These are phyloP conservation scores for Rhabdomys dilectus DNA, from an alignment of 2,113 vertebrate genomes.

Conservation along the genomic window DNA sequence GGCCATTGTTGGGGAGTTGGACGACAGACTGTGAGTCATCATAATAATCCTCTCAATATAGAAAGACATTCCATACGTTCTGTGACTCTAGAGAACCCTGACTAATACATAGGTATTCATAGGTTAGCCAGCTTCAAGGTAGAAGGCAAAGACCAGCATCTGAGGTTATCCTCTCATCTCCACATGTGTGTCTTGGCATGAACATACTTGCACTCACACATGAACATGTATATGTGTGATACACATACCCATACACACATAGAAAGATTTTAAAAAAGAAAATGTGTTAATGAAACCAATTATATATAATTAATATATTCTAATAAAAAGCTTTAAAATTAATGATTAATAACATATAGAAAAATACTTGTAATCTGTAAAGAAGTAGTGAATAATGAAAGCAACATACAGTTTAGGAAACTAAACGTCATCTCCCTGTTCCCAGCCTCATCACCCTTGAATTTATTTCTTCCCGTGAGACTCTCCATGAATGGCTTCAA, in stretches of 20 bases:
- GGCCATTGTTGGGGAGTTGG: too few relatives aligned
- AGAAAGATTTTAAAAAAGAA: background rate
- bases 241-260: background rate
- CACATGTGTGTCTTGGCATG: background rate
- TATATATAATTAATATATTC: background rate
- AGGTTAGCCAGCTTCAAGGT: background rate
- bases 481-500: background rate
- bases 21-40: too few relatives aligned
- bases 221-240: background rate
- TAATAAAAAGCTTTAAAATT: background rate
- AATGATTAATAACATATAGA: background rate
- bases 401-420: background rate
- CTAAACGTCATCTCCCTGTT: background rate
- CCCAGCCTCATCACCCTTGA: background rate
- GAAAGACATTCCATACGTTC: too few relatives aligned
- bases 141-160: background rate
- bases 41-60: too few relatives aligned
- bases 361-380: background rate
- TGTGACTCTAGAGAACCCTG: too few relatives aligned
- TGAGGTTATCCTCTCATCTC: background rate
- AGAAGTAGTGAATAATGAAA: background rate
- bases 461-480: background rate
- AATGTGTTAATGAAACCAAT: background rate
- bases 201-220: background rate
- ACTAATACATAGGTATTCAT: too few relatives aligned